These are phyloP conservation scores for Danio tinwini DNA, from an alignment of 2,797 vertebrate genomes.

Conservation along the genomic window DNA sequence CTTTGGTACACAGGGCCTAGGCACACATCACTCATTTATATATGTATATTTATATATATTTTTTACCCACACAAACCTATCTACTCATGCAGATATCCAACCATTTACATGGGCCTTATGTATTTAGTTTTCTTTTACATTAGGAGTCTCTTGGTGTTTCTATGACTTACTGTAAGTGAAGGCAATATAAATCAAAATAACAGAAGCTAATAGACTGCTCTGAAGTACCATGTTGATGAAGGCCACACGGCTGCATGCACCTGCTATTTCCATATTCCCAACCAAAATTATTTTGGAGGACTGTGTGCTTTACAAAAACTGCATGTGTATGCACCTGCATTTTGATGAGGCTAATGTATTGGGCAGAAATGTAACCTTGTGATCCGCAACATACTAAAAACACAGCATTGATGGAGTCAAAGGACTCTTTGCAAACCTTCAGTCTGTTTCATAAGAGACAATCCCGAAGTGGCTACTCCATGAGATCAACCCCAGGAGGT, in stretches of 20 bases:
- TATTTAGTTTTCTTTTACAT: neutral
- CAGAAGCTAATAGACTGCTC: conserved; percentile 5
- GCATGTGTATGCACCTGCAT: conserved; percentile 22
- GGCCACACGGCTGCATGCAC: conserved; percentile 49
- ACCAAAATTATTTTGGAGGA: conserved; percentile 14
- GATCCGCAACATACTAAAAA: conserved; percentile 68
- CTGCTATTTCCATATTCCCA: conserved; percentile 21
- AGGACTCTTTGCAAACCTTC: conserved; percentile 51
- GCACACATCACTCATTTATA: conserved; percentile 2
- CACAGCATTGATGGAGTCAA: conserved; percentile 62
- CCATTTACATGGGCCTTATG: conserved; percentile 13
- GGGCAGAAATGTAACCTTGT: conserved; percentile 29
- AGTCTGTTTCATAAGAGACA: conserved; percentile 51
- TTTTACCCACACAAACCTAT: neutral
- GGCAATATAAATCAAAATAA: conserved; percentile 29
- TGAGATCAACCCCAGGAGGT: conserved; percentile 40
- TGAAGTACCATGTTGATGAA: conserved; percentile 33
- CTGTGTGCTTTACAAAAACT: neutral
- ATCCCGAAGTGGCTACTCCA: conserved; percentile 55
- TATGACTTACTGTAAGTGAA: conserved; percentile 22
- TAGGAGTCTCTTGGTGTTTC: conserved; percentile 12
- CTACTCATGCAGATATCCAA: conserved; percentile 37
- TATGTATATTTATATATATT: neutral
- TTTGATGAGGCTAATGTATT: conserved; percentile 27
- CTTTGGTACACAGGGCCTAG: conserved; percentile 48